These are phyloP conservation scores for Diadema setosum DNA, from an alignment of 35 echinoderm and acorn worm genomes.

Conservation along the genomic window DNA sequence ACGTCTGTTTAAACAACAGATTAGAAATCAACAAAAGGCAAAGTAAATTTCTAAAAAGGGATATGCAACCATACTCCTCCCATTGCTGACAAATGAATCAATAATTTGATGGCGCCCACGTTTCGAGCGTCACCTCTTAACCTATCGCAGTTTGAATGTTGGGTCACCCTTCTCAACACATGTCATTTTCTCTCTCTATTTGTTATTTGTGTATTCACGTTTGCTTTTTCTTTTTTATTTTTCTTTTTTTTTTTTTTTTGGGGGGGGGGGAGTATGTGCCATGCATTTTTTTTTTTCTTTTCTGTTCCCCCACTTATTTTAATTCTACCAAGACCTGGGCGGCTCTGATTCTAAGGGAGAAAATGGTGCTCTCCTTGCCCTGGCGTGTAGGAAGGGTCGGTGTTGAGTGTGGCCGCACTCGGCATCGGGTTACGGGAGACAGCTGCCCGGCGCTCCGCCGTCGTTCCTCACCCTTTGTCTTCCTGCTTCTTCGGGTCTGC, in stretches of 20 bases:
- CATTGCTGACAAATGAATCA: background rate
- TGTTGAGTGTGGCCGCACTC: background rate
- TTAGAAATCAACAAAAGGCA: too few relatives aligned
- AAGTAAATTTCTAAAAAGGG: too few relatives aligned
- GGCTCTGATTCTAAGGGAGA: background rate
- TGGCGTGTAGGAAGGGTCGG: background rate
- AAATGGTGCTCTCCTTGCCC: background rate
- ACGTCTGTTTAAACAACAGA: too few relatives aligned
- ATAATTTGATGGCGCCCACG: background rate
- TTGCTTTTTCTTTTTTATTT: background rate
- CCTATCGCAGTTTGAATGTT: background rate
- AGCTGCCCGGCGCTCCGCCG: background rate
- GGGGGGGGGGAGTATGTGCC: too few relatives aligned
- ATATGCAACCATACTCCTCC: too few relatives aligned
- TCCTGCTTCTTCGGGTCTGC: background rate
- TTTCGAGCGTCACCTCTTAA: background rate
- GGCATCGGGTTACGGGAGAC: background rate
- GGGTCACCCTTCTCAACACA: background rate
- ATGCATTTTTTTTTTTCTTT: background rate
- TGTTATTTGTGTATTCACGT: background rate
- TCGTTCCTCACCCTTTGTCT: background rate
- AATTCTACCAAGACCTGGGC: background rate
- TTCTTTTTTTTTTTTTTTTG: background rate
- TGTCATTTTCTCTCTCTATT: background rate
- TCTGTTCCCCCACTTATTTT: background rate